Evolutionary conservation across 2,888 invertebrate species (phyloP).

Genomic region (Dolichopus griseipennis): DNA sequence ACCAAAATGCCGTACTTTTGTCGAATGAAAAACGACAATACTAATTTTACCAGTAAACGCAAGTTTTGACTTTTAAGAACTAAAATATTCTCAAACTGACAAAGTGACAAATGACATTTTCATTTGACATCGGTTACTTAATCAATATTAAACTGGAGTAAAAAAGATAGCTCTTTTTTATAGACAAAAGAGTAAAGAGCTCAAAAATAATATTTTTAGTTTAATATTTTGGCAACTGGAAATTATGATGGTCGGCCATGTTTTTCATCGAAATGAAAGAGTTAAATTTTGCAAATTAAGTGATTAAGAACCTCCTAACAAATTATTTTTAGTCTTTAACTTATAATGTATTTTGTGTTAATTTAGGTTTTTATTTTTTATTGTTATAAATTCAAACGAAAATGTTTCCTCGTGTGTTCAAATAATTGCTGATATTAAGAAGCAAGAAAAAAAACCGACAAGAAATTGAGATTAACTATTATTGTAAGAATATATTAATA

Average conservation of each 20-base stretch:
- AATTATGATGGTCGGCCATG: neutral
- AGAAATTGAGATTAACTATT: conserved; percentile 1
- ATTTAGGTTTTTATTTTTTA: neutral
- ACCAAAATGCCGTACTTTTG: too few relatives aligned
- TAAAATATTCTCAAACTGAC: too few relatives aligned
- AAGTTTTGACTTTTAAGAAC: too few relatives aligned
- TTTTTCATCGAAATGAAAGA: conserved; percentile 1
- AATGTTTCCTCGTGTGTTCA: conserved; percentile 4
- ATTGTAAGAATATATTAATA: neutral
- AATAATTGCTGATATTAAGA: neutral
- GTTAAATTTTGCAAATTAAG: neutral
- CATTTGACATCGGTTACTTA: too few relatives aligned
- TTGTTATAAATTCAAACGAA: neutral
- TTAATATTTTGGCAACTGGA: neutral
- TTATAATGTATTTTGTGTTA: conserved; percentile 4
- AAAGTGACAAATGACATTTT: too few relatives aligned
- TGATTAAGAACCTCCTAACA: neutral
- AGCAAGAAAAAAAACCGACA: conserved; percentile 1
- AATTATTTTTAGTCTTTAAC: conserved; percentile 1
- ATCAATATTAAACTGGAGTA: too few relatives aligned
- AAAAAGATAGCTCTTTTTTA: too few relatives aligned
- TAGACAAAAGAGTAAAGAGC: neutral
- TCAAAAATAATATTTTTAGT: neutral
- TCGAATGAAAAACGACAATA: too few relatives aligned
- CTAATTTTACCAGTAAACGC: too few relatives aligned